Conservation (phyloP, 2,888 invertebrate species). For the Litoditis marina region DNA sequence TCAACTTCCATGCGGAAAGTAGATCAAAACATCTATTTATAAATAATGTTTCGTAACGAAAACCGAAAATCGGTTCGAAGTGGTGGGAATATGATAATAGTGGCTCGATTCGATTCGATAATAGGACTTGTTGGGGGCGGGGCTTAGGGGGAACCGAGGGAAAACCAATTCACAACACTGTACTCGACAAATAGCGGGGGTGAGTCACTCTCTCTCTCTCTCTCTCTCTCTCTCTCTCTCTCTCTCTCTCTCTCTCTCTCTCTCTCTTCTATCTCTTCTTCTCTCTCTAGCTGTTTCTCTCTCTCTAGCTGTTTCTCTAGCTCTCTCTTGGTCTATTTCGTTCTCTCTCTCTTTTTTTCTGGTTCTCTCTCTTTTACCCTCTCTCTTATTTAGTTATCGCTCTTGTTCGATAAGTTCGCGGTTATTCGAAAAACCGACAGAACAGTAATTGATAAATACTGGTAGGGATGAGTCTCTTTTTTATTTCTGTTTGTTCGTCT, state of each 20-base stretch:
- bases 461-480: no score
- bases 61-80: no score
- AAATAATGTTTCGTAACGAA: no score
- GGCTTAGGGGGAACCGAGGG: no score
- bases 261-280: neutral
- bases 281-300: neutral
- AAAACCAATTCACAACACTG: no score
- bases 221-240: conserved; percentile 1
- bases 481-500: neutral
- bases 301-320: conserved; percentile 1
- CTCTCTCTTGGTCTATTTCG: neutral
- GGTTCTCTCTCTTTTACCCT: neutral
- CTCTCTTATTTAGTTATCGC: neutral
- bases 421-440: neutral
- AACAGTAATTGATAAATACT: no score
- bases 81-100: no score
- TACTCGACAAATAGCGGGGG: neutral
- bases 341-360: conserved; percentile 3
- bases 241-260: conserved; percentile 2
- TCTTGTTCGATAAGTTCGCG: neutral
- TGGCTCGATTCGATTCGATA: no score
- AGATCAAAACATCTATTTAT: no score
- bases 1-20: no score
- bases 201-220: neutral
- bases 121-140: no score